Conservation (phyloP, 2,888 invertebrate genomes). For the Galerucella pusilla region DNA sequence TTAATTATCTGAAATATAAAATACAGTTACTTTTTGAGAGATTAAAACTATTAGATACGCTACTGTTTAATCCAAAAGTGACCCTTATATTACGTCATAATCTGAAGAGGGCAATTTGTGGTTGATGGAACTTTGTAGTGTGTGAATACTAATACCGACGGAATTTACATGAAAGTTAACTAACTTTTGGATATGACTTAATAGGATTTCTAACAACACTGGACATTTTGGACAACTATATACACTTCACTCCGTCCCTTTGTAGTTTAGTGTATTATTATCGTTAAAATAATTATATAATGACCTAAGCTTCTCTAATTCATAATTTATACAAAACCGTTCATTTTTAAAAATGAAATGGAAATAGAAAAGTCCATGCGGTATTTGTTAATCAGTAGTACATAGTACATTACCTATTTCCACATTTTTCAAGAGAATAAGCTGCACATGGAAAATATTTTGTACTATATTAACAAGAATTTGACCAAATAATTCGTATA, state of each 20-base stretch:
- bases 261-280: not conserved
- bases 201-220: constrained; percentile 18
- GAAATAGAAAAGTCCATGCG: too few species aligned
- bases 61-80: constrained; percentile 12
- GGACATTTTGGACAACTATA: constrained; percentile 15
- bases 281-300: not conserved
- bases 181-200: constrained; percentile 16
- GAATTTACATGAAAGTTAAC: constrained; percentile 23
- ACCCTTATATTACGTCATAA: constrained; percentile 23
- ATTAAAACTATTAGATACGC: not conserved
- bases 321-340: not conserved
- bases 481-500: too few species aligned
- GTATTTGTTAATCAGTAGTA: too few species aligned
- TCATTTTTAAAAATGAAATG: not conserved
- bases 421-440: too few species aligned
- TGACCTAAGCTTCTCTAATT: not conserved
- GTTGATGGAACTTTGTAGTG: constrained; percentile 17
- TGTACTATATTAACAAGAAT: too few species aligned
- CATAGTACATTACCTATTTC: too few species aligned
- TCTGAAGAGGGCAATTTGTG: constrained; percentile 26
- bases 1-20: too few species aligned
- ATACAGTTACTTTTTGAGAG: not conserved
- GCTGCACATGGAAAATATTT: too few species aligned
- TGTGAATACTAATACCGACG: constrained; percentile 16
- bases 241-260: not conserved